Conservation (phyloP, 37 sponge, comb jelly and placozoan species). For the Cliona cf. orientalis region DNA sequence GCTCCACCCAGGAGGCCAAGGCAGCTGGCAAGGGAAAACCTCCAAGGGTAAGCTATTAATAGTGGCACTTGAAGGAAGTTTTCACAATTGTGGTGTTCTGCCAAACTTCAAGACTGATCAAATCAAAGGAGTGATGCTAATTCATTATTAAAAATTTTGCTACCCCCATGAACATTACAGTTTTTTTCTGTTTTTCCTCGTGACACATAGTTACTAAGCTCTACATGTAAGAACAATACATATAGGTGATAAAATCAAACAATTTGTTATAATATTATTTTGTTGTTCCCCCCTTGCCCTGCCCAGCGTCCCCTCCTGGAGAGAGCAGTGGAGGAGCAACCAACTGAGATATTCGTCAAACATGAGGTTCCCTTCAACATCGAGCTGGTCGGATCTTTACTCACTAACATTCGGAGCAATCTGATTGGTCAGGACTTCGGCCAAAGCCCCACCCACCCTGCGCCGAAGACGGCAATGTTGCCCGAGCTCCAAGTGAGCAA, state of each 20-base stretch:
- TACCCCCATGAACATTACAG: too few species aligned
- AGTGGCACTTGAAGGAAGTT: too few species aligned
- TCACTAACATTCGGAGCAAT: slow-evolving; percentile 37
- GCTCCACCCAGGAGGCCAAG: slow-evolving; percentile 15
- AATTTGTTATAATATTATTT: too few species aligned
- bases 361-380: slow-evolving; percentile 71
- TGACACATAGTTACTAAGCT: too few species aligned
- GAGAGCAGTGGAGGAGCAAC: slow-evolving; percentile 66
- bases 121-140: too few species aligned
- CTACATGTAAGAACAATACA: too few species aligned
- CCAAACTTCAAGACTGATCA: too few species aligned
- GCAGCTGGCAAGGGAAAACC: slow-evolving; percentile 1
- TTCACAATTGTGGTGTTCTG: too few species aligned
- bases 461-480: not conserved
- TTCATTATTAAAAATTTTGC: too few species aligned
- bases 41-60: slow-evolving; percentile 17
- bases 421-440: slow-evolving; percentile 6
- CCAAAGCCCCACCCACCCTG: not conserved
- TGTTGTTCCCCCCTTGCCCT: not conserved
- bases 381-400: slow-evolving; percentile 26
- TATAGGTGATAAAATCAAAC: too few species aligned
- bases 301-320: slow-evolving; percentile 18
- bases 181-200: too few species aligned
- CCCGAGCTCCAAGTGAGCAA: slow-evolving; percentile 39
- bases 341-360: slow-evolving; percentile 63